Evolutionary conservation across 2,888 invertebrate species (phyloP), one percentile per base, ranked within the genome.

Genomic region (Polymixis lichenea): DNA sequence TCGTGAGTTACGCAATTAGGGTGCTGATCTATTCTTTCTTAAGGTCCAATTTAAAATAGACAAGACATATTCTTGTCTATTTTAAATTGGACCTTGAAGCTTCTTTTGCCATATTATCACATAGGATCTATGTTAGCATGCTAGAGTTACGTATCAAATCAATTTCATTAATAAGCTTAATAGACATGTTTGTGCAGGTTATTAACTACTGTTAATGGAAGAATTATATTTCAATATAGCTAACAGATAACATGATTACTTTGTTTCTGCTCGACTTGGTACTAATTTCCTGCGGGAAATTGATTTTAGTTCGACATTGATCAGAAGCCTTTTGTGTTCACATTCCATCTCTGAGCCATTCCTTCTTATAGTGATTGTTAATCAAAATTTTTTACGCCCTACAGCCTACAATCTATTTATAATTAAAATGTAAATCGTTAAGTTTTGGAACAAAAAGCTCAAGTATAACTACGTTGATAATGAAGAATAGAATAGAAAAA

Each of bases 221-320:
- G 32, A 55, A 69, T 82, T 56, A 58, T 51, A 60, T 68, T 71
- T 58, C 70, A 64, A 75, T 60, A 85, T 51, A 25, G 46, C 51
- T 61, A 46, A 46, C 46, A 28, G 25, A 55, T 68, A 71, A 58
- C 38, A 15, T 77, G 56, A 62, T 77, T 83, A 61, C 55, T 67
- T 72, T 76, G 28, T 67, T 68, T 60, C 61, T 64, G 58, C 61
- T 61, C 61, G 61, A 58, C 32, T 71, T 73, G 38, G 38, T 58
- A 74, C n/a, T 62, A 38, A 86, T 83, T 86, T 83, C 86, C 67
- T 83, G 55, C 43, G 67, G 78, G 86, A 83, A 86, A 83, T 83
- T 86, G 83, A 77, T 71, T 86, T 82, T 73, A 69, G 69, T 83
- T 61, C 22, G 56, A 60, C 60, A 53, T 76, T 73, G 67, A 71